Base-by-base conservation (phyloP, 2,113 vertebrate species). In the Odontophorus gujanensis region DNA sequence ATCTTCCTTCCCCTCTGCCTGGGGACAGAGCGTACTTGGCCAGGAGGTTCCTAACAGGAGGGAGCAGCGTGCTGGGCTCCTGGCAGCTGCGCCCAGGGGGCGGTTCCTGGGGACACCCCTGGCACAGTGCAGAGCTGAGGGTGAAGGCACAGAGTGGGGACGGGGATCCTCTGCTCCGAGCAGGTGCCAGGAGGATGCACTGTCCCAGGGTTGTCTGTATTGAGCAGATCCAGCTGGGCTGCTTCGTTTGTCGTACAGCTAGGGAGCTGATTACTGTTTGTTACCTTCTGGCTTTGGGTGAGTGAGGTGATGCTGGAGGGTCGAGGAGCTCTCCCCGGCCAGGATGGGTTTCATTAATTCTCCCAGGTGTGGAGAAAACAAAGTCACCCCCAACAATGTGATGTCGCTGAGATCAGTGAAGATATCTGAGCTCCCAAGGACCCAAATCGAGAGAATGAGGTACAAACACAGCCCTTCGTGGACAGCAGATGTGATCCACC, bases 241-340 rank as follows among this genome's bases (percentile, higher is more conserved):
- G 72, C 75, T 47, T 67, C 16, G 2, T 48, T 89, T 45, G 21
- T 10, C n/a, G 11, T 3, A 28, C 50, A 48, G 0, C 48, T 67
- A 62, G 9, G 45, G 21, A 40, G 11, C 3, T 62, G 28, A 28
- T 61, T 73, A 21, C 1, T 0, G 0, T 9, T 84, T 0, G 0
- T 58, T 67, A 21, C 51, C 42, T 45, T 47, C 51, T 77, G 45
- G 17, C 73, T n/a, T n/a, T 22, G 20, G 28, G 62, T 3, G 21
- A 26, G 12, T 10, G 13, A 24, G 36, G 79, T 1, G 2, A 19
- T 28, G 22, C 62, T 3, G 4, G 45, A 20, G 24, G 6, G 36
- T 25, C 12, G 40, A 40, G 40, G 0, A 4, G 65, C 42, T 55
- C 45, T 9, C n/a, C 45, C 24, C 6, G 32, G 32, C 63, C 1